These are phyloP conservation scores for Acanthornis magna DNA, from an alignment of 2,797 vertebrate species.

Conservation along the genomic window DNA sequence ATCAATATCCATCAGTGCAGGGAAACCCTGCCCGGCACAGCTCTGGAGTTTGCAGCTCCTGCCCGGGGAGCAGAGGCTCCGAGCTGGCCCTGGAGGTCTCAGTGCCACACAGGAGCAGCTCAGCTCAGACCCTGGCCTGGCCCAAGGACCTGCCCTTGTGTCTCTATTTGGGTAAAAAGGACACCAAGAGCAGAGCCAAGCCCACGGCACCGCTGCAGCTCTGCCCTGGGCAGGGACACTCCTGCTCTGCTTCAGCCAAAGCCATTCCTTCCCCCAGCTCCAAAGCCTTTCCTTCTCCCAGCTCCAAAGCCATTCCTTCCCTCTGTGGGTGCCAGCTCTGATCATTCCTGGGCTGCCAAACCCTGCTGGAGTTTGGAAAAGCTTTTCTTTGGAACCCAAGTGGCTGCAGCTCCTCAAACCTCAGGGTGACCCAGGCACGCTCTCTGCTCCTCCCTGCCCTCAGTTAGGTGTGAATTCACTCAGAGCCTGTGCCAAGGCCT, in stretches of 20 bases:
- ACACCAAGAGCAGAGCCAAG: not conserved
- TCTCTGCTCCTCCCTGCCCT: not conserved
- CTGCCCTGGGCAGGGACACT: not conserved
- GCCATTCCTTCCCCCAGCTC: not conserved
- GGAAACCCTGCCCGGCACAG: not conserved
- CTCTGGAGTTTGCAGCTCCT: not conserved
- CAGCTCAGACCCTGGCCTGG: not conserved
- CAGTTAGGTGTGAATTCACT: fast-evolving
- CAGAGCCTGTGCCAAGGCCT: too few species aligned
- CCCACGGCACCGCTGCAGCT: fast-evolving
- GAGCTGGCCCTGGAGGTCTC: not conserved
- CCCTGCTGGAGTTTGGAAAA: not conserved
- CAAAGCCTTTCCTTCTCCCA: not conserved
- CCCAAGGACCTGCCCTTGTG: too few species aligned
- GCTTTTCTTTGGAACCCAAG: not conserved
- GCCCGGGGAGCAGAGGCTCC: fast-evolving
- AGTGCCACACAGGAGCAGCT: not conserved
- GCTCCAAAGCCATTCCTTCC: not conserved
- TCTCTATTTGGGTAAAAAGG: not conserved
- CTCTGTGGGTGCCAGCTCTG: not conserved
- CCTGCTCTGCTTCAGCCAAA: too few species aligned
- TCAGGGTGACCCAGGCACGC: not conserved
- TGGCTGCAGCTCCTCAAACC: not conserved
- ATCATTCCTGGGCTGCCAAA: not conserved
- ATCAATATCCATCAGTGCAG: not conserved